Conservation (phyloP, 2,888 invertebrate species). For the Cylloceria caligata region DNA sequence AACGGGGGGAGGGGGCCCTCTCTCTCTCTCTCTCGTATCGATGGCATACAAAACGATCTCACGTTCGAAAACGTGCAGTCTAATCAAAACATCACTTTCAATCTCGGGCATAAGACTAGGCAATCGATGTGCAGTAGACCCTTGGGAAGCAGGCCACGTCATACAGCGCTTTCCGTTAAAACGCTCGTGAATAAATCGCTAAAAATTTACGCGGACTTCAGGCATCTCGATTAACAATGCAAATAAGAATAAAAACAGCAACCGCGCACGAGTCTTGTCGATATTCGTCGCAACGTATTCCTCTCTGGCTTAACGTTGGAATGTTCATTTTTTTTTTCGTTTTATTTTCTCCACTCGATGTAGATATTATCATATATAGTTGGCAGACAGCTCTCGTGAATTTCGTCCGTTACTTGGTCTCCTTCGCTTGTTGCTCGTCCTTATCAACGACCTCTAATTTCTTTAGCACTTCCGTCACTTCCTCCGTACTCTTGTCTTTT, state of each 20-base stretch:
- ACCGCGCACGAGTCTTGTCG: constrained; percentile 59
- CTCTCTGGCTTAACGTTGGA: constrained; percentile 57
- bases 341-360: constrained; percentile 10
- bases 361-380: constrained; percentile 38
- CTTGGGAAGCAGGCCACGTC: constrained; percentile 4
- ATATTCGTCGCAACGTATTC: constrained; percentile 59
- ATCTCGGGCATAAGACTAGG: constrained; percentile 57
- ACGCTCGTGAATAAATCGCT: constrained; percentile 35
- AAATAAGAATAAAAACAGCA: constrained; percentile 63
- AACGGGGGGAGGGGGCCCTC: neutral
- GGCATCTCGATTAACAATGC: constrained; percentile 48
- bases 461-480: constrained; percentile 87
- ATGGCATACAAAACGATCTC: constrained; percentile 46
- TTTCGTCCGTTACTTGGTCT: constrained; percentile 71
- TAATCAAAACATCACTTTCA: constrained; percentile 53
- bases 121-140: constrained; percentile 38
- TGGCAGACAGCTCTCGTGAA: constrained; percentile 51
- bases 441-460: constrained; percentile 86
- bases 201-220: constrained; percentile 42
- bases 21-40: constrained; percentile 11
- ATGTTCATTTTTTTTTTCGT: constrained; percentile 48
- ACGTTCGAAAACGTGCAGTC: constrained; percentile 21
- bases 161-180: constrained; percentile 17
- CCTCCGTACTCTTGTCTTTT: constrained; percentile 82
- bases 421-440: constrained; percentile 67